Evolutionary conservation across 2,797 vertebrate species (phyloP).

Genomic region (Pelodytes ibericus): DNA sequence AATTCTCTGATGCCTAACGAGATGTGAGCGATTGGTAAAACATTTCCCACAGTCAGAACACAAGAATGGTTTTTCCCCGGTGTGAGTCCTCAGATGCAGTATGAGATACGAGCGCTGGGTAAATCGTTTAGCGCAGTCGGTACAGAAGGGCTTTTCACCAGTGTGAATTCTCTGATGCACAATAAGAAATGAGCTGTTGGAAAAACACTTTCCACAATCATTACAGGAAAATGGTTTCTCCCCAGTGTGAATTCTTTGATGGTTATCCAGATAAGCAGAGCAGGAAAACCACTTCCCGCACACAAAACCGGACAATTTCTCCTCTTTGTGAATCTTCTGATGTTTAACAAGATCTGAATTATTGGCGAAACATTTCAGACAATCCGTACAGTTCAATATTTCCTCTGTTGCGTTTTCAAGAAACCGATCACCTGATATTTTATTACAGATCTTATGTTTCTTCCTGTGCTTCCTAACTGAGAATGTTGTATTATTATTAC

Average conservation of each 20-base stretch:
- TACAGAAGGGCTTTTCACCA: too few relatives aligned
- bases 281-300: not conserved
- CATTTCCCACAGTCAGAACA: not conserved
- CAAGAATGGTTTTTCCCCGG: slow-evolving; percentile 26
- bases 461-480: too few relatives aligned
- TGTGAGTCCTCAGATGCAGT: slow-evolving; percentile 18
- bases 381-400: too few relatives aligned
- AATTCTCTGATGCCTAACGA: too few relatives aligned
- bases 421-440: too few relatives aligned
- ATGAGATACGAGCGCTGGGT: slow-evolving; percentile 23
- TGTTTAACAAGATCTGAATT: not conserved
- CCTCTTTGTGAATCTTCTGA: not conserved
- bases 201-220: not conserved
- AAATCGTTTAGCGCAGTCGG: too few relatives aligned
- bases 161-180: not conserved
- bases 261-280: not conserved
- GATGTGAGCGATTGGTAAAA: too few relatives aligned
- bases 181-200: not conserved
- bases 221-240: not conserved
- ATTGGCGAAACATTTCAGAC: too few relatives aligned
- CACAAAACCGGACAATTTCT: too few relatives aligned
- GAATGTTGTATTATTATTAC: too few relatives aligned
- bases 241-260: not conserved
- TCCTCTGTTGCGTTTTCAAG: too few relatives aligned
- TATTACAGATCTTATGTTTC: too few relatives aligned